phyloP scores from a whole-genome alignment of 2,113 vertebrate species.

The Pitta sordida region DNA sequence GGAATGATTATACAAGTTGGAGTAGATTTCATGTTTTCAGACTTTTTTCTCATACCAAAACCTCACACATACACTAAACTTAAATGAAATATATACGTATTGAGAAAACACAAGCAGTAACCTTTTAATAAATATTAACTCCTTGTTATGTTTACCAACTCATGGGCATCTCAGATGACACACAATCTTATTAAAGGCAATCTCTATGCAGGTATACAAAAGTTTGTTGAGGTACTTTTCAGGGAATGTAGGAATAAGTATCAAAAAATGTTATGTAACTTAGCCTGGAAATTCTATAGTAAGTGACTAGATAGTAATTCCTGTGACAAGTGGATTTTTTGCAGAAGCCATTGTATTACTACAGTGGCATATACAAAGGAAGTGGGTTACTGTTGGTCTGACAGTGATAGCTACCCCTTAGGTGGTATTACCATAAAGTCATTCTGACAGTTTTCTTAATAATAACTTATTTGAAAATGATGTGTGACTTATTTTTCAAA shows the following conservation, averaged over 20 bases:
- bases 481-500: neutral
- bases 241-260: neutral
- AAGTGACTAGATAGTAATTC: neutral
- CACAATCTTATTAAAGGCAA: neutral
- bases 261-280: neutral
- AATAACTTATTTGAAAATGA: neutral
- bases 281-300: neutral
- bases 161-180: neutral
- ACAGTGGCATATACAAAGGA: neutral
- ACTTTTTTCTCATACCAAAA: neutral
- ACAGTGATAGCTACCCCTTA: neutral
- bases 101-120: neutral
- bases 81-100: neutral
- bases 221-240: neutral
- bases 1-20: neutral
- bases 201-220: neutral
- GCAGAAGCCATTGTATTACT: neutral
- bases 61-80: neutral
- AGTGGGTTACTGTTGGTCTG: neutral
- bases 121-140: neutral
- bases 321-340: neutral
- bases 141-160: neutral
- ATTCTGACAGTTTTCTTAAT: conserved; percentile 13
- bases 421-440: neutral
- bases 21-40: neutral